These are phyloP conservation scores for Sebastes schlegelii DNA, from an alignment of 2,113 vertebrate genomes.

Conservation along the genomic window DNA sequence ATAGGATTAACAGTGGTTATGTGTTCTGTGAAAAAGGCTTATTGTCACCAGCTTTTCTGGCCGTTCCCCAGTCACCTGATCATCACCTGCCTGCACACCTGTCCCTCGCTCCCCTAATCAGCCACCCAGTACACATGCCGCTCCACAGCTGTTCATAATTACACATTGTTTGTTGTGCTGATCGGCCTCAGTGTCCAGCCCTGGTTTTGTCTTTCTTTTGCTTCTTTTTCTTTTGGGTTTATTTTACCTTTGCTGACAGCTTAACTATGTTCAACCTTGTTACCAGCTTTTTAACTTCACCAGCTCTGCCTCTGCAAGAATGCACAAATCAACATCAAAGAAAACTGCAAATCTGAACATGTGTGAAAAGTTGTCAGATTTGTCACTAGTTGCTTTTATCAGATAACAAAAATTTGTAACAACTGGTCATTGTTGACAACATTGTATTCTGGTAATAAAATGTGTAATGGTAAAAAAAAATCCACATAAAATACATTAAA, in stretches of 20 bases:
- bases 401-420: background rate
- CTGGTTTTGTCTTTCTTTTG: background rate
- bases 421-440: background rate
- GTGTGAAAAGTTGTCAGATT: background rate
- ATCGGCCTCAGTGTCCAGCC: accelerated
- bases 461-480: too few species aligned
- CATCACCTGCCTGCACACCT: constrained; percentile 27
- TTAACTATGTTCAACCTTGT: background rate
- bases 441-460: background rate
- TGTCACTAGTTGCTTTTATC: background rate
- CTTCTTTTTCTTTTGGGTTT: constrained; percentile 1
- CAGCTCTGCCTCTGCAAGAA: background rate
- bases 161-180: background rate
- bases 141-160: background rate
- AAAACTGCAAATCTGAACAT: background rate
- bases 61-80: background rate
- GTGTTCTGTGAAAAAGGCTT: background rate
- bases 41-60: background rate
- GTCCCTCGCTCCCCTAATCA: constrained; percentile 8
- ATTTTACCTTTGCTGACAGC: background rate
- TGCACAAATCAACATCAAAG: background rate
- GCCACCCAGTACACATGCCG: background rate
- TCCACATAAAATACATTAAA: background rate
- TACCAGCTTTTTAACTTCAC: background rate
- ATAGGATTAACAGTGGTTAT: constrained; percentile 22